Percentiles rank a stretch among this genome's conserved stretches.
These are phyloP conservation scores for Actinia tenebrosa DNA, from an alignment of 64 coral and sea anemone species.

Conservation along the genomic window DNA sequence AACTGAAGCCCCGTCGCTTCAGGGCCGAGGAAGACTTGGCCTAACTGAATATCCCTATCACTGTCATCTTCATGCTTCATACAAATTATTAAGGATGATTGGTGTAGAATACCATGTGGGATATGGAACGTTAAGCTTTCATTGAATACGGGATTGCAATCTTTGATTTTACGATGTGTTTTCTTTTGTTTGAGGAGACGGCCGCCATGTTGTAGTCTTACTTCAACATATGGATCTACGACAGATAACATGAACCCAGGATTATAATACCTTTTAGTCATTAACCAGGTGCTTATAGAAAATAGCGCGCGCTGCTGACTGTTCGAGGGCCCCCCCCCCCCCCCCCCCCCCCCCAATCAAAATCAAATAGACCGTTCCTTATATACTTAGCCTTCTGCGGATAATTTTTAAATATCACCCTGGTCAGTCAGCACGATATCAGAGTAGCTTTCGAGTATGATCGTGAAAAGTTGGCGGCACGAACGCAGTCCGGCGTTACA, in stretches of 20 bases:
- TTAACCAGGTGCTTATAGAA: no score
- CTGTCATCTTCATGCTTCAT: conserved; percentile 44
- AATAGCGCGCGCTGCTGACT: no score
- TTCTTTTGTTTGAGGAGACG: conserved; percentile 59
- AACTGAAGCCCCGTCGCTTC: conserved; percentile 74
- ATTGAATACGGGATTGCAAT: conserved; percentile 75
- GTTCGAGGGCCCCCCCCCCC: no score
- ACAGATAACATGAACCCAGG: background rate
- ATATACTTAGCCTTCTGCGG: no score
- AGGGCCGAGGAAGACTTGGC: conserved; percentile 66
- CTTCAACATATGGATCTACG: conserved; percentile 69
- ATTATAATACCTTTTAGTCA: background rate
- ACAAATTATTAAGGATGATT: conserved; percentile 52
- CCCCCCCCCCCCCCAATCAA: no score
- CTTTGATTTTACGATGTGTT: conserved; percentile 22
- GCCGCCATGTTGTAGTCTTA: conserved; percentile 50
- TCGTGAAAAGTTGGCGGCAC: no score
- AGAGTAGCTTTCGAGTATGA: no score
- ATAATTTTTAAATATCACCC: no score
- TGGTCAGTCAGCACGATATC: no score
- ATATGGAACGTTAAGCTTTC: conserved; percentile 83
- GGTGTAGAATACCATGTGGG: conserved; percentile 73
- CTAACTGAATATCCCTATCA: conserved; percentile 37
- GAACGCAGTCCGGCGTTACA: no score
- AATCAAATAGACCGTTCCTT: no score